A percentile compares a stretch with the other conserved stretches of the same genome.
Conservation (phyloP, 2,888 invertebrate genomes). For the Pyrrhopygopsis socrates region DNA sequence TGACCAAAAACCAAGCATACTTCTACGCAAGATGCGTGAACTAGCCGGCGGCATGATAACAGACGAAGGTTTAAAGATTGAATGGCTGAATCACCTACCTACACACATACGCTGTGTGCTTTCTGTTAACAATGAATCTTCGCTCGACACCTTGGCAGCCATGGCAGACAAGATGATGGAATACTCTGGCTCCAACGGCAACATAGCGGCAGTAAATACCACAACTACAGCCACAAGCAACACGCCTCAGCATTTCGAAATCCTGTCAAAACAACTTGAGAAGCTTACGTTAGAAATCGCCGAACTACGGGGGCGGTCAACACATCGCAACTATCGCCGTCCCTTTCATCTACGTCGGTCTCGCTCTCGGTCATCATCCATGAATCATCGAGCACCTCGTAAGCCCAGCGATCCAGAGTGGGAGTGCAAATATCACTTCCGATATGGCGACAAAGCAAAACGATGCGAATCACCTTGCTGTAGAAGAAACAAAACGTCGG, state of each 20-base stretch:
- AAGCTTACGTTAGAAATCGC: constrained; percentile 7
- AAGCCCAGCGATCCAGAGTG: constrained; percentile 25
- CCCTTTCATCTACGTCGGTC: neutral
- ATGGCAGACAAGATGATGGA: neutral
- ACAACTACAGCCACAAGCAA: neutral
- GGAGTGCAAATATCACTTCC: constrained; percentile 56
- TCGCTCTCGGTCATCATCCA: constrained; percentile 8
- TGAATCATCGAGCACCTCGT: no score
- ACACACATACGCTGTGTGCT: constrained; percentile 34
- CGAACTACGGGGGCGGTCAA: neutral
- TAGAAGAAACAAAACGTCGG: constrained; percentile 43
- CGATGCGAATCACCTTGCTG: constrained; percentile 56
- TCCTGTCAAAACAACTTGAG: constrained; percentile 5
- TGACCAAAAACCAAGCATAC: neutral
- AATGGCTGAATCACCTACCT: constrained; percentile 35
- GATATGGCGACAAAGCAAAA: constrained; percentile 48
- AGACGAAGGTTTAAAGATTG: constrained; percentile 25
- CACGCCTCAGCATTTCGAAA: neutral
- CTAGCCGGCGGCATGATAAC: neutral
- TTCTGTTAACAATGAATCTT: constrained; percentile 24
- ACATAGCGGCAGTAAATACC: no score
- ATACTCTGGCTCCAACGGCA: neutral
- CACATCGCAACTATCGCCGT: neutral
- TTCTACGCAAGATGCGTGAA: neutral
- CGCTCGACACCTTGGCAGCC: constrained; percentile 2